A percentile compares a stretch with the other conserved stretches of the same genome.
These are phyloP conservation scores for Limnodromus scolopaceus DNA, from an alignment of 2,797 vertebrate genomes.

Conservation along the genomic window DNA sequence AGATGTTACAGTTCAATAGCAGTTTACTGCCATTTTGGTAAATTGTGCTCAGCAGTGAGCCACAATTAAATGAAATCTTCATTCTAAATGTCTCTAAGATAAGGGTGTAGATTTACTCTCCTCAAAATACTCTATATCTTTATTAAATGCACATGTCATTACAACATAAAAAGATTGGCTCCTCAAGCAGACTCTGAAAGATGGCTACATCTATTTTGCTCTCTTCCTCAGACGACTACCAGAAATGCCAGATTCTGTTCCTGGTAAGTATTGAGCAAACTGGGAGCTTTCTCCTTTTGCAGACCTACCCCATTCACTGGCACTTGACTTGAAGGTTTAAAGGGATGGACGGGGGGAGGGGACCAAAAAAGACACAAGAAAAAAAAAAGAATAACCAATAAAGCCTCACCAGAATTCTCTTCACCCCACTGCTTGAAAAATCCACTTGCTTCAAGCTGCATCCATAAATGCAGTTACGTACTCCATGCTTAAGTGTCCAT, in stretches of 20 bases:
- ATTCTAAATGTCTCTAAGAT: slow-evolving; percentile 47
- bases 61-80: slow-evolving; percentile 70
- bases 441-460: background rate
- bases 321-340: background rate
- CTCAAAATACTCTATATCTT: slow-evolving; percentile 33
- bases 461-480: background rate
- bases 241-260: background rate
- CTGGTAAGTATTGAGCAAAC: background rate
- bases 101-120: slow-evolving; percentile 46
- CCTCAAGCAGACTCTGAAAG: slow-evolving; percentile 30
- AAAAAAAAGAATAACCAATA: accelerated
- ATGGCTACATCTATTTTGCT: background rate
- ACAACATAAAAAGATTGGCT: slow-evolving; percentile 17
- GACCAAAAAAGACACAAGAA: background rate
- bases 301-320: background rate
- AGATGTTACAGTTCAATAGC: slow-evolving; percentile 68
- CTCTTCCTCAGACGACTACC: background rate
- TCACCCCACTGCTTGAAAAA: background rate
- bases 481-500: background rate
- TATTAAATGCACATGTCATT: slow-evolving; percentile 64
- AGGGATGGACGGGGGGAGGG: accelerated
- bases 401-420: background rate
- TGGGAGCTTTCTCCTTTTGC: background rate
- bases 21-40: slow-evolving; percentile 69
- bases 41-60: slow-evolving; percentile 69